Evolutionary conservation across 1,140 invertebrate genomes (phyloP).

Genomic region (Halictus rubicundus): DNA sequence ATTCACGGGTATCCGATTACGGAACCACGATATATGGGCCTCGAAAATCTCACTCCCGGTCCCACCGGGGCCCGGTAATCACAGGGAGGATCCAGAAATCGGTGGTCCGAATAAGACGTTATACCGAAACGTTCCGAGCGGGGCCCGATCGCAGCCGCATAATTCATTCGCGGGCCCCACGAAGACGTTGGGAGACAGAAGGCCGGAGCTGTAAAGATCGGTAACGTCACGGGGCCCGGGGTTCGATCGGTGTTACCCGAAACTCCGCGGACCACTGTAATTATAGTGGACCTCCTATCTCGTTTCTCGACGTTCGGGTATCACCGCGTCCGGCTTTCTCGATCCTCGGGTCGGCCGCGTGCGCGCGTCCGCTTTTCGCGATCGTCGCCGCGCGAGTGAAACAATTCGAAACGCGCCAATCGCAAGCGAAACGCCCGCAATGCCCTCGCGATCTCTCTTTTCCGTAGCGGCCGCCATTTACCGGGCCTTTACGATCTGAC

Average conservation of each 20-base stretch:
- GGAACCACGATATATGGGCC: conserved; percentile 17
- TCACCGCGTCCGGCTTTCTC: neutral
- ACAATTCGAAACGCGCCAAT: conserved; percentile 51
- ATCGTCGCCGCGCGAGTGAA: conserved; percentile 36
- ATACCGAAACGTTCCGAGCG: neutral
- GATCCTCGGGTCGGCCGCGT: neutral
- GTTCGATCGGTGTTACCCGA: conserved; percentile 23
- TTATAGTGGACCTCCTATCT: conserved; percentile 42
- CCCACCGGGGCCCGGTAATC: conserved; percentile 36
- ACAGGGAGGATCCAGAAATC: conserved; percentile 28
- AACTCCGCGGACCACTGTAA: conserved; percentile 43
- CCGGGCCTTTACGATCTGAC: conserved; percentile 27
- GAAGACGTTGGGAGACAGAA: conserved; percentile 47
- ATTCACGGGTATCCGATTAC: conserved; percentile 36
- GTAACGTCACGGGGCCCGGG: neutral
- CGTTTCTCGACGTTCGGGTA: neutral
- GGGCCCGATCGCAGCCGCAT: conserved; percentile 35
- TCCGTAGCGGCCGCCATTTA: conserved; percentile 34
- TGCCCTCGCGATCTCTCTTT: conserved; percentile 28
- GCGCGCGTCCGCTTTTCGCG: no score
- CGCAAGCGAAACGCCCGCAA: conserved; percentile 36
- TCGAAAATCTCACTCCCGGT: conserved; percentile 36
- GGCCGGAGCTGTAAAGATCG: conserved; percentile 12
- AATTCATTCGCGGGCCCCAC: conserved; percentile 52
- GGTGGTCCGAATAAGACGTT: conserved; percentile 49